Conservation (phyloP, 2,113 vertebrate genomes). For the Synchiropus splendidus region DNA sequence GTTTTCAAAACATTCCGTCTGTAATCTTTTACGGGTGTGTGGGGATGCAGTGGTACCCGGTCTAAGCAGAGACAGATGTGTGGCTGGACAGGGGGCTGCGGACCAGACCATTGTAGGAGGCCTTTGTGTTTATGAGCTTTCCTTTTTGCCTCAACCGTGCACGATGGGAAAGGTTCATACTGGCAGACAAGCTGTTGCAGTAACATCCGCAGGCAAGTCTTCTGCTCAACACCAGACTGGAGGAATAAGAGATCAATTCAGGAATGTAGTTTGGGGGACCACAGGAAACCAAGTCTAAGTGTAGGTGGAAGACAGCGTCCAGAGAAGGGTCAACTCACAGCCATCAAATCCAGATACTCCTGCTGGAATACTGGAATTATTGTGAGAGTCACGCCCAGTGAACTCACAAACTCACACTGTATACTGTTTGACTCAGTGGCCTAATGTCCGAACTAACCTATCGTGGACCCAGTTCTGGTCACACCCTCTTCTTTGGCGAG, state of each 20-base stretch:
- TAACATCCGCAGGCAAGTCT: slow-evolving; percentile 23
- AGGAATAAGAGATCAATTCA: slow-evolving; percentile 18
- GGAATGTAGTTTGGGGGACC: slow-evolving; percentile 10
- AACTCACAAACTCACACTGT: too few relatives aligned
- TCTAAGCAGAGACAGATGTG: slow-evolving; percentile 61
- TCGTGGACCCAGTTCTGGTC: too few relatives aligned
- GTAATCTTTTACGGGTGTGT: slow-evolving; percentile 65
- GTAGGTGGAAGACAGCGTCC: too few relatives aligned
- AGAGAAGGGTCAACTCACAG: too few relatives aligned
- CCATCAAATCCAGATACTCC: too few relatives aligned
- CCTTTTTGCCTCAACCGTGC: slow-evolving; percentile 37
- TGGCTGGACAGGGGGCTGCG: slow-evolving; percentile 28
- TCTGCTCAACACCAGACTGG: slow-evolving; percentile 18
- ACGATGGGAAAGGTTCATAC: slow-evolving; percentile 47
- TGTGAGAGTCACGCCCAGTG: too few relatives aligned
- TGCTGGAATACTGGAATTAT: too few relatives aligned
- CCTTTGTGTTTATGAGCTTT: slow-evolving; percentile 61
- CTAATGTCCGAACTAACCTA: too few relatives aligned
- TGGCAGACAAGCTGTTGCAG: slow-evolving; percentile 51
- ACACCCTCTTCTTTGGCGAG: too few relatives aligned
- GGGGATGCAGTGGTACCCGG: slow-evolving; percentile 35
- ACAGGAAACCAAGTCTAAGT: too few relatives aligned
- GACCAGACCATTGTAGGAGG: slow-evolving; percentile 57
- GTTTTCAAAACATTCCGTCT: slow-evolving; percentile 53
- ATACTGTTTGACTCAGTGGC: too few relatives aligned